These are phyloP conservation scores for Neoseiulus cucumeris DNA, from an alignment of 1,140 invertebrate genomes.

Conservation along the genomic window DNA sequence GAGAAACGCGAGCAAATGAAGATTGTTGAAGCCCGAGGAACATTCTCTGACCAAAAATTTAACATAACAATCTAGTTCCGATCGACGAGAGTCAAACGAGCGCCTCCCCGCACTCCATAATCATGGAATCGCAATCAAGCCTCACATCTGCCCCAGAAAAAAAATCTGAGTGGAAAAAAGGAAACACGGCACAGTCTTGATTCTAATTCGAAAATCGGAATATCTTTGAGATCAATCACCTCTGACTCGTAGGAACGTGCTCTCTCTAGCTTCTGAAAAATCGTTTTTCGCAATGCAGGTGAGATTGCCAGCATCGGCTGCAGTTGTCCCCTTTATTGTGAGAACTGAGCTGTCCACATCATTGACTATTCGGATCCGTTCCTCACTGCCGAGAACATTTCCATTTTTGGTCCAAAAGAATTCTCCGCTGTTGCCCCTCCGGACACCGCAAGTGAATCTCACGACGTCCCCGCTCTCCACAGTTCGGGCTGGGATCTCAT, in stretches of 20 bases:
- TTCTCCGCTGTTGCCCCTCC: not conserved
- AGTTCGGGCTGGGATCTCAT: not conserved
- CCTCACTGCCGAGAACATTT: not conserved
- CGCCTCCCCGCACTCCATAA: too few relatives aligned
- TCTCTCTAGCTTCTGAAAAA: not conserved
- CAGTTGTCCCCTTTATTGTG: not conserved
- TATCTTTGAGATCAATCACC: not conserved
- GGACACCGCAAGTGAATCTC: not conserved
- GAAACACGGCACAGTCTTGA: too few relatives aligned
- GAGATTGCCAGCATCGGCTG: conserved; percentile 20
- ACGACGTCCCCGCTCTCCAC: not conserved
- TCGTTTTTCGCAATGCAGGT: conserved; percentile 22
- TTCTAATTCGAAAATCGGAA: too few relatives aligned
- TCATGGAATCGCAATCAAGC: too few relatives aligned
- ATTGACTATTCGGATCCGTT: not conserved
- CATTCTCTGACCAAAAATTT: too few relatives aligned
- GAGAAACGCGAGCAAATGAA: too few relatives aligned
- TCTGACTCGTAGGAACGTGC: not conserved
- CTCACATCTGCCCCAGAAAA: too few relatives aligned
- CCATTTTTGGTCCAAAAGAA: not conserved
- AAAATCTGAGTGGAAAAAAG: too few relatives aligned
- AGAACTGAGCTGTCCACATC: not conserved
- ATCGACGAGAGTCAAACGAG: too few relatives aligned
- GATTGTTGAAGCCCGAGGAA: too few relatives aligned
- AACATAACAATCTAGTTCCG: too few relatives aligned